Evolutionary conservation across 2,797 vertebrate genomes (phyloP).

Genomic region (Labeo calbasu): DNA sequence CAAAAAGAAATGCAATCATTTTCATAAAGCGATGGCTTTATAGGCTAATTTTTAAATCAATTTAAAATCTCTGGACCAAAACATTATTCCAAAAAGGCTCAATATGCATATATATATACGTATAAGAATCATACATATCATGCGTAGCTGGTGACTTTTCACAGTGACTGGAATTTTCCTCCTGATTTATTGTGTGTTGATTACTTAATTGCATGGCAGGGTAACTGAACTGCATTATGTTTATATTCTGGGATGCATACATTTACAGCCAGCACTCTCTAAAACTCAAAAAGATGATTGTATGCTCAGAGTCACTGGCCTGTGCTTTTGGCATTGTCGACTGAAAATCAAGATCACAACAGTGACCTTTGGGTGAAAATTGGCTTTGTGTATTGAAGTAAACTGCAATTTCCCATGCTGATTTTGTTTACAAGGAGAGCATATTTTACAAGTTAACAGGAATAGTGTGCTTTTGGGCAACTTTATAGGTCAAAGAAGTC

Average conservation of each 20-base stretch:
- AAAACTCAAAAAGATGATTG: background rate
- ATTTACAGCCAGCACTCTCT: slow-evolving; percentile 11
- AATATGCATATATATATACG: background rate
- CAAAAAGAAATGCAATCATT: background rate
- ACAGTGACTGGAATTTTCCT: background rate
- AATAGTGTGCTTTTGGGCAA: background rate
- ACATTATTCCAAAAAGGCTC: background rate
- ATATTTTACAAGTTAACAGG: background rate
- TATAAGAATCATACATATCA: background rate
- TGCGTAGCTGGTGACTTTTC: background rate
- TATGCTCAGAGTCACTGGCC: background rate
- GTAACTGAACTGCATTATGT: background rate
- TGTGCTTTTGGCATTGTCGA: slow-evolving; percentile 8
- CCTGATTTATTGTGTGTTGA: slow-evolving; percentile 17
- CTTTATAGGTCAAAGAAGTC: background rate
- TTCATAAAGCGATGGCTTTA: slow-evolving; percentile 4
- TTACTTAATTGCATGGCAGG: slow-evolving; percentile 24
- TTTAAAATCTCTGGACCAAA: background rate
- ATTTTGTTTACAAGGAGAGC: background rate
- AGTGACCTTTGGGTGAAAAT: background rate
- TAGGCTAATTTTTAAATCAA: background rate
- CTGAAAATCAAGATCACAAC: slow-evolving; percentile 8
- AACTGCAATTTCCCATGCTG: slow-evolving; percentile 10
- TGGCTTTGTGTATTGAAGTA: background rate
- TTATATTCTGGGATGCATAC: slow-evolving; percentile 1